Base-by-base conservation (phyloP, 2,888 invertebrate genomes). In the Amphimallon solstitiale region DNA sequence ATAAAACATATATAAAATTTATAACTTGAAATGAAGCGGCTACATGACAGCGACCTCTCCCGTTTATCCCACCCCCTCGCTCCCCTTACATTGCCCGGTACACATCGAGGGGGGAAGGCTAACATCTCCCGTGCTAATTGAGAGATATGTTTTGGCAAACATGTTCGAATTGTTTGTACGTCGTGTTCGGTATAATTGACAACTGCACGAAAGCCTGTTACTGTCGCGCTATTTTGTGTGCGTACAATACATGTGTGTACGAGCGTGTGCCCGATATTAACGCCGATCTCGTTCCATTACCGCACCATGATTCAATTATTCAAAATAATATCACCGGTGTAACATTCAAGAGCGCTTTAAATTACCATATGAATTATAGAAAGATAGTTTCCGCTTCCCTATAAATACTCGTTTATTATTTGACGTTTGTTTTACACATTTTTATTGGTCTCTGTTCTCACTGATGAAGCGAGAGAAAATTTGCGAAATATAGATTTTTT, bases 71-170 rank as follows among this genome's bases (percentile, higher is more conserved):
- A n/a, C n/a, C n/a, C n/a, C n/a, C n/a, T n/a, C n/a, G n/a, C n/a
- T n/a, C n/a, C n/a, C 23, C 2, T 23, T 9, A 40, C 17, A 19
- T 23, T 7, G 9, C 15, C n/a, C 19, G 7, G 46, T 46, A 21
- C 46, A n/a, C 17, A 19, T 9, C 10, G n/a, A 7, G 46, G 46
- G 15, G 21, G 54, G 51, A 15, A 15, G 14, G 40, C 56, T 38
- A 29, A 51, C 63, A 52, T 19, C 63, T 29, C 51, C 40, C 52
- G 51, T 7, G 29, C 43, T 63, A 63, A 63, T 63, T 63, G 63
- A 52, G 49, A 40, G 63, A 63, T 40, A 68, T 71, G 71, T 71
- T 73, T 69, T 68, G 68, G 69, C 68, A 71, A 72, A 71, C 73
- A 71, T 72, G 72, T 73, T 70, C 67, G 64, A 71, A 71, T 70